Evolutionary conservation across 1,140 invertebrate genomes (phyloP).

Genomic region (Coptotermes formosanus): DNA sequence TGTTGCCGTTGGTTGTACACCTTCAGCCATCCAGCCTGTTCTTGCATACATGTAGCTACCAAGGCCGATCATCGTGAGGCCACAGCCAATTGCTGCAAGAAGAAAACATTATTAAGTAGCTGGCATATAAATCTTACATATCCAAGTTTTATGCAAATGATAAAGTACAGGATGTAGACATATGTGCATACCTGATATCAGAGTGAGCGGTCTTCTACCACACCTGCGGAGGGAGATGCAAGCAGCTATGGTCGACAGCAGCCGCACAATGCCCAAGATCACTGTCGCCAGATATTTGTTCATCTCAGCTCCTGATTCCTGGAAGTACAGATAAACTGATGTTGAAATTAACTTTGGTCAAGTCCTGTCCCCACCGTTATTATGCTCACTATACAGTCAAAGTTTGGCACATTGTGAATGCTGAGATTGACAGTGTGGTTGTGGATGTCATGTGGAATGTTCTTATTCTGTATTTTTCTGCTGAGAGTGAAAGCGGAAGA

Average conservation of each 20-base stretch:
- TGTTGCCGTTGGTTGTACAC: slow-evolving; percentile 47
- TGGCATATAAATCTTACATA: background rate
- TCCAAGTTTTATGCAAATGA: background rate
- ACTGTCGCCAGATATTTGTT: slow-evolving; percentile 66
- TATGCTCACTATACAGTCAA: too few relatives aligned
- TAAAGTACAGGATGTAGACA: background rate
- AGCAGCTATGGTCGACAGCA: slow-evolving; percentile 60
- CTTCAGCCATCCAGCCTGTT: slow-evolving; percentile 44
- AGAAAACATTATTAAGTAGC: slow-evolving; percentile 20
- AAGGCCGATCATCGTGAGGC: slow-evolving; percentile 60
- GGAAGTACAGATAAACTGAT: slow-evolving; percentile 37
- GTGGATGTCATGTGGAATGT: too few relatives aligned
- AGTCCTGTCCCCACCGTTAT: too few relatives aligned
- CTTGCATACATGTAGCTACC: slow-evolving; percentile 60
- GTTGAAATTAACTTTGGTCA: too few relatives aligned
- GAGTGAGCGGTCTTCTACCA: slow-evolving; percentile 65
- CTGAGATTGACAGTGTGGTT: too few relatives aligned
- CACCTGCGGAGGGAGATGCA: slow-evolving; percentile 60
- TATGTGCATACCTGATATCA: slow-evolving; percentile 55
- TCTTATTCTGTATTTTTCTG: too few relatives aligned
- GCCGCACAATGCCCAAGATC: slow-evolving; percentile 62
- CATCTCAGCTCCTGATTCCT: slow-evolving; percentile 59
- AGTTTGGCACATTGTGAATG: too few relatives aligned
- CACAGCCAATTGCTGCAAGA: slow-evolving; percentile 59
- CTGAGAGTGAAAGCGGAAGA: too few relatives aligned